A percentile compares a stretch with the other conserved stretches of the same genome.
Evolutionary conservation across 2,113 vertebrate genomes (phyloP).

Genomic region (Nipponia nippon): DNA sequence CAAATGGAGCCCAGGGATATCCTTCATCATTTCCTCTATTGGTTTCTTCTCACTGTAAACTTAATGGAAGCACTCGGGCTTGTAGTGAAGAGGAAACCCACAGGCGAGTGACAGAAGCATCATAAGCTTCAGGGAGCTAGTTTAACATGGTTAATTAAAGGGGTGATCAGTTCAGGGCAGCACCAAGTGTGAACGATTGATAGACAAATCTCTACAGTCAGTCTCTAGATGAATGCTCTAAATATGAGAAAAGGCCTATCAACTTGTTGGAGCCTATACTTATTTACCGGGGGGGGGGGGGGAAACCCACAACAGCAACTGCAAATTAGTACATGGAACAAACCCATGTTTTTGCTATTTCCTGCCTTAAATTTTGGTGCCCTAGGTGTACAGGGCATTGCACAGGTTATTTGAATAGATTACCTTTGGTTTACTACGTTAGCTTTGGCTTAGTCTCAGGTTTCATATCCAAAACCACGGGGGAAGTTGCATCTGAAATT

Average conservation of each 20-base stretch:
- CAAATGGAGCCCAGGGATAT: slow-evolving; percentile 34
- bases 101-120: slow-evolving; percentile 37
- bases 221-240: background rate
- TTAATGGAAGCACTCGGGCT: slow-evolving; percentile 57
- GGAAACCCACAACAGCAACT: background rate
- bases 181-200: background rate
- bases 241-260: background rate
- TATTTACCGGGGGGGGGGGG: rapidly evolving
- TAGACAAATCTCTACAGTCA: slow-evolving; percentile 12
- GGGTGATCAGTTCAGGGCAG: slow-evolving; percentile 55
- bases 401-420: background rate
- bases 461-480: background rate
- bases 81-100: slow-evolving; percentile 28
- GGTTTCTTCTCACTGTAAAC: slow-evolving; percentile 44
- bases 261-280: background rate
- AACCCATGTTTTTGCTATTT: background rate
- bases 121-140: slow-evolving; percentile 43
- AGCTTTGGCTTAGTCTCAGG: background rate
- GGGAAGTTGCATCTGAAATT: background rate
- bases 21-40: slow-evolving; percentile 53
- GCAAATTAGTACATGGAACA: background rate
- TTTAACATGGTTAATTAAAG: slow-evolving; percentile 62
- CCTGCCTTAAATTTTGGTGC: background rate
- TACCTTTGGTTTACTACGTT: background rate
- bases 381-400: too few relatives aligned